A percentile compares a stretch with the other conserved stretches of the same genome.
phyloP scores from a whole-genome alignment of 1,140 invertebrate species.

The Subanguina moxae region DNA sequence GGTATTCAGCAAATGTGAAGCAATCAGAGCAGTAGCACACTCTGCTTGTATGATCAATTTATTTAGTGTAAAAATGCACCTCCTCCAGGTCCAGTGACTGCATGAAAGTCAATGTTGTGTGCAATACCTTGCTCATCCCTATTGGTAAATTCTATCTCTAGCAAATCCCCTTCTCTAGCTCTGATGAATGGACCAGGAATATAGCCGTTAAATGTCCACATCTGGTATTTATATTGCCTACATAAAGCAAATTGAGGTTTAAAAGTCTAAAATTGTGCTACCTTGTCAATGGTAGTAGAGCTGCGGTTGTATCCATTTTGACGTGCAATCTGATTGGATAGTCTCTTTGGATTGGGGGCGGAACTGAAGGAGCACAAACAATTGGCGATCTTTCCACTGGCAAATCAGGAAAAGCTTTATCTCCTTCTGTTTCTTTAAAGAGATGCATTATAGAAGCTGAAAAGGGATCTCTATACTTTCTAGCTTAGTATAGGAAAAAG shows the following conservation, averaged over 20 bases:
- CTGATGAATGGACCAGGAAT: constrained; percentile 23
- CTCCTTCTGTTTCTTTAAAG: too few relatives aligned
- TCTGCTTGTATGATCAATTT: too few relatives aligned
- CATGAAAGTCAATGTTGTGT: constrained; percentile 24
- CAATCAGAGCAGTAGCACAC: too few relatives aligned
- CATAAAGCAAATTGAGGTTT: constrained; percentile 1
- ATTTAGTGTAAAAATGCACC: too few relatives aligned
- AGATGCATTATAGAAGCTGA: too few relatives aligned
- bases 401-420: background rate
- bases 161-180: constrained; percentile 19
- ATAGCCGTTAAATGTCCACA: constrained; percentile 19
- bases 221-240: constrained; percentile 14
- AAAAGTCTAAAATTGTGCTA: too few relatives aligned
- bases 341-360: constrained; percentile 17
- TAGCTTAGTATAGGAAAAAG: too few relatives aligned
- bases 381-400: constrained; percentile 1
- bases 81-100: constrained; percentile 12
- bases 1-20: background rate
- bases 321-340: constrained; percentile 17
- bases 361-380: constrained; percentile 17
- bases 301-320: constrained; percentile 13
- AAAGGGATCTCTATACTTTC: too few relatives aligned
- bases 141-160: constrained; percentile 22
- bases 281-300: background rate
- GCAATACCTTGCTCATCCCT: constrained; percentile 12